Evolutionary conservation across 2,888 invertebrate genomes (phyloP).

Genomic region (Chymomyza fuscimana): DNA sequence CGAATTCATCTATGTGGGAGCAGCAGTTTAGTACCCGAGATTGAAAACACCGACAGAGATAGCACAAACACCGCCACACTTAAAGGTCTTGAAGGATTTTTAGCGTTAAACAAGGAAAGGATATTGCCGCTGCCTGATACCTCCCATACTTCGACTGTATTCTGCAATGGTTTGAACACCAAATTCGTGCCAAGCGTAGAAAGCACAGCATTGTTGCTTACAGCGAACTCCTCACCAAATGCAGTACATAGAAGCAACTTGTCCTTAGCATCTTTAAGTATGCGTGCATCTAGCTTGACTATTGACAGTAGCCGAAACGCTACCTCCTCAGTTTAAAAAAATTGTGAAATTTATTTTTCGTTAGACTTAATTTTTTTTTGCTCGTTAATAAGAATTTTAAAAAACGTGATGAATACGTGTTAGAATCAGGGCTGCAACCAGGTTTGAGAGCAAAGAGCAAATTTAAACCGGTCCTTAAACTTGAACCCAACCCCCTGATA

Average conservation of each 20-base stretch:
- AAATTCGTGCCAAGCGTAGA: constrained; percentile 60
- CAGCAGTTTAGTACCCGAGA: constrained; percentile 29
- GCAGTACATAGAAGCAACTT: constrained; percentile 77
- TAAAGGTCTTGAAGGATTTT: constrained; percentile 49
- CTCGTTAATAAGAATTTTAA: no score
- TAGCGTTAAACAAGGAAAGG: constrained; percentile 41
- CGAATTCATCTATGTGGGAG: constrained; percentile 82
- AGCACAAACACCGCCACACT: constrained; percentile 39
- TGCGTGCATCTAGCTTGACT: constrained; percentile 79
- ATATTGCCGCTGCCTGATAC: constrained; percentile 23
- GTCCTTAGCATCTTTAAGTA: constrained; percentile 78
- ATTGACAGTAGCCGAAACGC: constrained; percentile 81
- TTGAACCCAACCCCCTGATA: no score
- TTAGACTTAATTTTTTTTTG: no score
- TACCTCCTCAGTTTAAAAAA: constrained; percentile 81
- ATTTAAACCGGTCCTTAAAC: no score
- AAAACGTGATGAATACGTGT: no score
- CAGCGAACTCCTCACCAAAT: constrained; percentile 67
- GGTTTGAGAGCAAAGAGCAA: no score
- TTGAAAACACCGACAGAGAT: constrained; percentile 46
- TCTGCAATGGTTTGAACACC: constrained; percentile 53
- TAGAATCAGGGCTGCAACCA: no score
- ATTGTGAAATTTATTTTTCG: background rate
- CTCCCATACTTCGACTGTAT: constrained; percentile 37
- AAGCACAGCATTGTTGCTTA: constrained; percentile 60